phyloP scores from a whole-genome alignment of 2,888 invertebrate genomes.

The Sarcophaga subvicina region DNA sequence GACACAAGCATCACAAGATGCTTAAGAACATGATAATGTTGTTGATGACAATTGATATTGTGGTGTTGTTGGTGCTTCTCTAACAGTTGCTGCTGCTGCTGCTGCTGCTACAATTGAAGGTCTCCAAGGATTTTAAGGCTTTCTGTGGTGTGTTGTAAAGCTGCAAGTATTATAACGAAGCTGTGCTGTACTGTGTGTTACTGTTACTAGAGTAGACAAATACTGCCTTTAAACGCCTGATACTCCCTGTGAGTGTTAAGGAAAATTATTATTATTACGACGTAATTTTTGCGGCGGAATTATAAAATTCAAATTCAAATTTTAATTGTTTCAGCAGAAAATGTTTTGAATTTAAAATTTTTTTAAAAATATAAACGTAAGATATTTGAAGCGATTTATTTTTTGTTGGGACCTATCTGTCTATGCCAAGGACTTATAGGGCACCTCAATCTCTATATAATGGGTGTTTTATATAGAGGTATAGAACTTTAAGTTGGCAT shows the following conservation, averaged over 20 bases:
- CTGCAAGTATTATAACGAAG: conserved; percentile 32
- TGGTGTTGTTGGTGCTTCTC: neutral
- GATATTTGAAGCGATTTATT: no score
- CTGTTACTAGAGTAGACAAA: neutral
- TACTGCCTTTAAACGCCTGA: neutral
- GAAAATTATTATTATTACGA: conserved; percentile 19
- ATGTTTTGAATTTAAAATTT: no score
- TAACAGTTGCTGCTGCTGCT: neutral
- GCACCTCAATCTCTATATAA: no score
- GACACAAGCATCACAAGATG: conserved; percentile 32
- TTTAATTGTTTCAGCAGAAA: no score
- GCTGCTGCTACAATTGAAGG: conserved; percentile 49
- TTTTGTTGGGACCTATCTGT: no score
- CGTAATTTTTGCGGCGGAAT: conserved; percentile 36
- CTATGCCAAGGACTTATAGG: no score
- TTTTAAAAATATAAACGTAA: no score
- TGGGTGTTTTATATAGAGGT: no score
- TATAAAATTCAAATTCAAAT: conserved; percentile 40
- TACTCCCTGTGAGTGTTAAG: no score
- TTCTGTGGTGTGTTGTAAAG: conserved; percentile 6
- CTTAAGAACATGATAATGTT: conserved; percentile 24
- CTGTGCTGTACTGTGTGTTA: conserved; percentile 5
- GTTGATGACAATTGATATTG: neutral
- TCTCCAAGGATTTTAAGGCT: conserved; percentile 56
- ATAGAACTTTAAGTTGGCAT: no score